Base-by-base conservation (phyloP, 2,888 invertebrate species). In the Seladonia tumulorum region DNA sequence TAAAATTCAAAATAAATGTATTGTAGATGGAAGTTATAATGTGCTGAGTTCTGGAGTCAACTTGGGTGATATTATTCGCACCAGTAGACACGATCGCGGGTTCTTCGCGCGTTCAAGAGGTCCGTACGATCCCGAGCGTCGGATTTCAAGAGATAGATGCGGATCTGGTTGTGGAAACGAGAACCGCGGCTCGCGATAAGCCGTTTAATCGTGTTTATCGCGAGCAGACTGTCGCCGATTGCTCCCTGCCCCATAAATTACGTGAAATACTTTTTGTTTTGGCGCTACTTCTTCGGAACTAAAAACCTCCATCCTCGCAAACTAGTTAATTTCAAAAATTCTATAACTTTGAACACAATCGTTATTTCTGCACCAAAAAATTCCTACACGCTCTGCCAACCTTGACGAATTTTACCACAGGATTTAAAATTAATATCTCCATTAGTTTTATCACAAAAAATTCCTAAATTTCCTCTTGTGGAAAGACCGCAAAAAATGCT, bases 171-270 rank as follows among this genome's bases (percentile, higher is more conserved):
- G 57, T 73, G 84, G 76, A 77, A 77, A 83, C 57, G 47, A 45
- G 77, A 77, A 83, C 83, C 83, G 45, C 83, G 63, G 18, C 79
- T 82, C 74, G 86, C 77, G 86, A 86, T 86, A 87, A 87, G 82
- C 75, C 35, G 86, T 60, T 82, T 74, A 73, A 76, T 29, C 82
- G 75, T 72, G 68, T 76, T 86, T 86, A 85, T 86, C 82, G 87
- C 82, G 77, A 77, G 60, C 87, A 68, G 70, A 42, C 78, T 49
- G 76, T 47, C 76, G 86, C 57, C 82, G 86, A 87, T 87, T 87
- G 77, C 77, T 72, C 86, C 70, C 74, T 76, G 85, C 75, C 75
- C 53, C 29, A 66, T 49, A 76, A 76, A 66, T 35, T 29, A 10
- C 53, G n/a, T 10, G 10, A 53, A 53, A 53, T n/a, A 45, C 45